Evolutionary conservation across 92 coral and sea anemone genomes (phyloP), one percentile per base, ranked within the genome.

Genomic region (Zoanthus gigantus): DNA sequence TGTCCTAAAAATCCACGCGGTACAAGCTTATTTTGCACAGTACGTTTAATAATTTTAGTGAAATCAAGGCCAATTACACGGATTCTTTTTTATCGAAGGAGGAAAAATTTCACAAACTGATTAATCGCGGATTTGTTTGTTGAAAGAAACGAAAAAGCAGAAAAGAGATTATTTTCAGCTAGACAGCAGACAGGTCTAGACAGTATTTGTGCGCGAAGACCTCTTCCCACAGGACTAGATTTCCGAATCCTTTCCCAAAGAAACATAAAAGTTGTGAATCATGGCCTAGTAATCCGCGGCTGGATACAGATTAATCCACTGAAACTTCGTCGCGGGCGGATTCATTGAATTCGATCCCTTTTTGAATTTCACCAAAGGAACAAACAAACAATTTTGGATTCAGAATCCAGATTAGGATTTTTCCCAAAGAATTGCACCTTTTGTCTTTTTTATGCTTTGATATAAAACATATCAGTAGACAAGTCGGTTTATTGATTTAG

Each of bases 171-270:
- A 60, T 60, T 15, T 60, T 60, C 66, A 60, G 66, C 29, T 60
- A 60, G 66, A 60, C 66, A 60, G 66, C 66, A 60, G 18, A 60
- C 66, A 60, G 66, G 66, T 60, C 66, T 18, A 60, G 66, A 60
- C 66, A 60, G 66, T 60, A 60, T 60, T 60, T 60, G 13, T 18
- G 66, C 28, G 18, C 66, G 28, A 54, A 54, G 12, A 54, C 60
- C 60, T 0, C 9, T 54, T 9, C 14, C 60, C 60, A 54, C 60
- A 54, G 14, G 60, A 16, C 2, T 16, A 9, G 14, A 9, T 54
- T 54, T 54, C 12, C 2, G 14, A 54, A 54, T 16, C 23, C 23
- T 23, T 23, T 23, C 23, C 23, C 23, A 23, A 23, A 23, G 23
- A 23, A 23, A 23, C 23, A 54, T 54, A 54, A 9, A 54, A 54